Percentiles rank a stretch among this genome's conserved stretches.
Evolutionary conservation across 1,140 invertebrate species (phyloP).

Genomic region (Papilio polytes): DNA sequence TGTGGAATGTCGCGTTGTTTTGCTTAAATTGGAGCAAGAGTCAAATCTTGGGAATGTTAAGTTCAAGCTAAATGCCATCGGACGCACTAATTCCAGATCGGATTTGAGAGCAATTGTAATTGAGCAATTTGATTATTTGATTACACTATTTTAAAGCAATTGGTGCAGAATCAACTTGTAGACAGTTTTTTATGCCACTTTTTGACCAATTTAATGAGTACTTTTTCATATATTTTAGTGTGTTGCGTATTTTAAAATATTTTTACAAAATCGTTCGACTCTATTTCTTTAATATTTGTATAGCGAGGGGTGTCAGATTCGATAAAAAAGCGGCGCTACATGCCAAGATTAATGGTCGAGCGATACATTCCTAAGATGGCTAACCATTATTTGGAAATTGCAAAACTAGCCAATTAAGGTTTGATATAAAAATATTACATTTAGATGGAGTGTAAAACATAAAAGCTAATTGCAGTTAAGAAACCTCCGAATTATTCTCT

Average conservation of each 20-base stretch:
- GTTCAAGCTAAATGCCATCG: constrained; percentile 23
- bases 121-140: neutral
- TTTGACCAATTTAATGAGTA: neutral
- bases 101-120: constrained; percentile 4
- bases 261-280: neutral
- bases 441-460: neutral
- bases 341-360: constrained; percentile 32
- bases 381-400: constrained; percentile 32
- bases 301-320: constrained; percentile 25
- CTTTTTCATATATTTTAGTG: neutral
- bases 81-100: constrained; percentile 17
- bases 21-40: neutral
- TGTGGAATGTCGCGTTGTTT: constrained; percentile 6
- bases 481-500: no score
- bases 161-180: no score
- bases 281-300: neutral
- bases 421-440: neutral
- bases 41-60: constrained; percentile 26
- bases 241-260: neutral
- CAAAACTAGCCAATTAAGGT: constrained; percentile 24
- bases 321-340: constrained; percentile 36
- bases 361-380: constrained; percentile 21
- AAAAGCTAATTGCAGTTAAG: neutral
- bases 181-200: neutral
- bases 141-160: no score